These are phyloP conservation scores for Chaetophractus vellerosus DNA, from an alignment of 2,797 vertebrate genomes.

Conservation along the genomic window DNA sequence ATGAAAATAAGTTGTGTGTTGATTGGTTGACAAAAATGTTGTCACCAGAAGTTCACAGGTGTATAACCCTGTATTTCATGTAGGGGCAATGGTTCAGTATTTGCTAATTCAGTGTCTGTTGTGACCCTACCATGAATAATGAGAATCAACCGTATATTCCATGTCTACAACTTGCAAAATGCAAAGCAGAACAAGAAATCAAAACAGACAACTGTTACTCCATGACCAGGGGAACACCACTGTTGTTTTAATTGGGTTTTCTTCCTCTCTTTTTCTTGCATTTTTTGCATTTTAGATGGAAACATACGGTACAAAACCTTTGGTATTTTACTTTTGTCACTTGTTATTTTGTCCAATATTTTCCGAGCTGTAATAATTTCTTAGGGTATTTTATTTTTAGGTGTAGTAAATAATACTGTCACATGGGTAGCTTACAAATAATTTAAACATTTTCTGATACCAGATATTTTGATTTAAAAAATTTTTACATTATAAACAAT, in stretches of 20 bases:
- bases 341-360: not conserved
- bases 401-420: not conserved
- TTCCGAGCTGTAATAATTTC: not conserved
- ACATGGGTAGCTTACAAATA: not conserved
- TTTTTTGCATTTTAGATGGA: not conserved
- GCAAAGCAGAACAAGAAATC: not conserved
- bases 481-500: not conserved
- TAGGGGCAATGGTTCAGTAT: too few relatives aligned
- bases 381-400: constrained; percentile 7
- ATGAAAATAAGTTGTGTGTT: too few relatives aligned
- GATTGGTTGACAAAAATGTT: too few relatives aligned
- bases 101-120: too few relatives aligned
- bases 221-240: not conserved
- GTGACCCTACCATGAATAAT: too few relatives aligned
- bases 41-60: too few relatives aligned
- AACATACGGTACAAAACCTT: not conserved
- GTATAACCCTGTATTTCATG: too few relatives aligned
- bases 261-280: not conserved
- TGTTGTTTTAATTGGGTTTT: not conserved
- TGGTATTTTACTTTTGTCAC: not conserved
- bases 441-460: not conserved
- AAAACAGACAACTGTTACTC: not conserved
- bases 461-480: not conserved
- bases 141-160: too few relatives aligned
- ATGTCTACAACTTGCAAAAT: not conserved